Base-by-base conservation (phyloP, 2,888 invertebrate species). In the Caenorhabditis zanzibari region DNA sequence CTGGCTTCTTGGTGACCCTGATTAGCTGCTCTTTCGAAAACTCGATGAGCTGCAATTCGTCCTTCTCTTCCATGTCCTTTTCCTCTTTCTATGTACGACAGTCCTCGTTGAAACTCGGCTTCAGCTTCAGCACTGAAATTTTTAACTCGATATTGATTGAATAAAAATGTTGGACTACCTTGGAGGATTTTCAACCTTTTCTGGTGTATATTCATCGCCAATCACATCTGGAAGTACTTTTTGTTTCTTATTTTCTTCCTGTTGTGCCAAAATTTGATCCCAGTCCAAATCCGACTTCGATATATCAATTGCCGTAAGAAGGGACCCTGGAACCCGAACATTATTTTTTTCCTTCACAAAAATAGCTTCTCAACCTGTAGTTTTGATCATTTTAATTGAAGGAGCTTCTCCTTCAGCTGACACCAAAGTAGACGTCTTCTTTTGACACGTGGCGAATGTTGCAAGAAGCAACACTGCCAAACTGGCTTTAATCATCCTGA, bases 1-100 rank as follows among this genome's bases (percentile, higher is more conserved):
- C 95, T 95, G 0, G 98, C 96, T 63, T 95, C 95, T 0, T 94
- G 93, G 92, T 97, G 96, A 52, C 96, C 96, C 75, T 95, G 94
- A 56, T 95, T 95, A 0, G 97, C 96, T 0, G 98, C 96, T 88
- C 95, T 94, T 54, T 95, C 94, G 41, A 98, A 94, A 71, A 96
- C 93, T 47, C 95, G 94, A 89, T 96, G 96, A 0, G 96, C 96
- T 68, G 1, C 94, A 22, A 75, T 49, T 52, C 72, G 64, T 47
- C 85, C 87, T 14, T 87, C 86, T 26, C 71, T 59, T 35, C 87
- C 87, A 28, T 85, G 84, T n/a, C 86, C 86, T 72, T 82, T 81
- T 66, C 87, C 87, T 28, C 72, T 26, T 59, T 86, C 83, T n/a
- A 87, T 59, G 26, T 73, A 87, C 0, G 52, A 32, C 32, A 84